Conservation (phyloP, 1,140 invertebrate species). For the Lanistes nyassanus region DNA sequence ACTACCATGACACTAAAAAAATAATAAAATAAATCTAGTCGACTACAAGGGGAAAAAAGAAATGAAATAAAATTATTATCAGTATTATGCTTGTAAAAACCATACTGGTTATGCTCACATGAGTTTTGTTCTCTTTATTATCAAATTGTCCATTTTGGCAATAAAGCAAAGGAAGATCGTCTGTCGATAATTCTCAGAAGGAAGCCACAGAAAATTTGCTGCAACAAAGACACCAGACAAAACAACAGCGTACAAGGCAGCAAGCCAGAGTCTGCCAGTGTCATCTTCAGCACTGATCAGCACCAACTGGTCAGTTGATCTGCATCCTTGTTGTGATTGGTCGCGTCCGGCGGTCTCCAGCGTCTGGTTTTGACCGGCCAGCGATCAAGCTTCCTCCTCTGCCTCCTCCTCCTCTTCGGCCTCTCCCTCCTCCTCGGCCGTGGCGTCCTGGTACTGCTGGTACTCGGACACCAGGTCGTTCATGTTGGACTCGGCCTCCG, state of each 20-base stretch:
- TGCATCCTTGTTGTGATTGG: background rate
- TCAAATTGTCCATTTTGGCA: background rate
- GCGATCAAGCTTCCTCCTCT: constrained; percentile 72
- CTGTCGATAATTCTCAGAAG: too few relatives aligned
- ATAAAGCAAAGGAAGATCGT: too few relatives aligned
- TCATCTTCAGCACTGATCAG: background rate
- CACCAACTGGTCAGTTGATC: background rate
- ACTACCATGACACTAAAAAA: too few relatives aligned
- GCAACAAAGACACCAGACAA: background rate
- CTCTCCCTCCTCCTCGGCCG: constrained; percentile 78
- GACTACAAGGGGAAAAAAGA: too few relatives aligned
- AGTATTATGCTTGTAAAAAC: too few relatives aligned
- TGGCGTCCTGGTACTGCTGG: constrained; percentile 92
- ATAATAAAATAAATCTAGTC: too few relatives aligned
- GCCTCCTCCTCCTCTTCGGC: constrained; percentile 72
- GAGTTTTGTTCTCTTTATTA: too few relatives aligned
- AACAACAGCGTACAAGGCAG: too few relatives aligned
- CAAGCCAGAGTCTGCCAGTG: background rate
- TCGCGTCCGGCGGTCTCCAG: background rate
- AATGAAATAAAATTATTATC: too few relatives aligned
- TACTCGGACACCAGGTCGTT: constrained; percentile 91
- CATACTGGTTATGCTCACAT: too few relatives aligned
- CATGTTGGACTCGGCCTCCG: constrained; percentile 82
- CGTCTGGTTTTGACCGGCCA: too few relatives aligned
- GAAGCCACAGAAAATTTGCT: background rate